Evolutionary conservation across 2,888 invertebrate species (phyloP), one percentile per base, ranked within the genome.

Genomic region (Cheilosia scutellata): DNA sequence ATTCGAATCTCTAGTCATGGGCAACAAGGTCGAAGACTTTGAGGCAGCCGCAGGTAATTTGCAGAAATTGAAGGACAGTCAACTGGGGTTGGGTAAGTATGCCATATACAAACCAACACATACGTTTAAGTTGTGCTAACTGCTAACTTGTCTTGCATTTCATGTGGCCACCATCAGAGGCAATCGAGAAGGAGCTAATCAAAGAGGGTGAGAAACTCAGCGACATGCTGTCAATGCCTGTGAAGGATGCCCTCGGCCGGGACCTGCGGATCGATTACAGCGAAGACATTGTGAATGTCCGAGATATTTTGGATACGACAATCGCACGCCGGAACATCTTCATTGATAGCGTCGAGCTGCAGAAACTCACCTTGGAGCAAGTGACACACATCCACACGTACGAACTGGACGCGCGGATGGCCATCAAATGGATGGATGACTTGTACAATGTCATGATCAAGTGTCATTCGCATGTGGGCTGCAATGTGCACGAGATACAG

Each of bases 281-380:
- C 87, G 94, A 94, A 89, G 96, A 96, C 89, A 95, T 96, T 74
- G 93, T 94, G 74, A 96, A 96, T 90, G 94, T 96, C 75, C 94
- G 95, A 87, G 95, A 95, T 89, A 95, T 95, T 89, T 92, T 96
- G 86, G 95, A 95, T 88, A 95, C 95, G 57, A 95, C 95, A 44
- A 94, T 94, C 68, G 95, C 95, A 5, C 93, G 96, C 62, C 95
- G 95, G 89, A 95, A 95, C 90, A 95, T 95, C 88, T 95, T 95
- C 90, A 94, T 95, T 88, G 96, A 96, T 89, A 95, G 96, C 88
- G 95, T 96, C 3, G 96, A 96, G 89, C 92, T 96, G 87, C 95
- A 96, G 90, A 95, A 95, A 90, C 92, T 97, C 82, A 96, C 96
- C 79, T 92, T 97, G 88, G 96, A 96, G 90, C 96, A 97, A 93